Conservation (phyloP, 2,113 vertebrate genomes). For the Rhinoptilus africanus region DNA sequence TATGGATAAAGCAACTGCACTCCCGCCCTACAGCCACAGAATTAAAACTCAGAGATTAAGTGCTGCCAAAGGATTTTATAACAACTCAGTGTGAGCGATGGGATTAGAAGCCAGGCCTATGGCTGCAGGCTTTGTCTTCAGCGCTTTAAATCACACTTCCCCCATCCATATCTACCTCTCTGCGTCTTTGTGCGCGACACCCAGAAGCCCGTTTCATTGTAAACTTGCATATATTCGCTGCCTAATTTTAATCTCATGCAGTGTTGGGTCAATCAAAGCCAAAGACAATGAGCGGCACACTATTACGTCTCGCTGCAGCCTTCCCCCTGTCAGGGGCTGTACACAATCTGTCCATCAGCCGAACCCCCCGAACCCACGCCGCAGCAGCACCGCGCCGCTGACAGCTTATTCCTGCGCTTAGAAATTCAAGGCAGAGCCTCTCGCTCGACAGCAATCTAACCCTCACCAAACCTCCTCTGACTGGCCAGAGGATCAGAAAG, state of each 20-base stretch:
- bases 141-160: constrained; percentile 38
- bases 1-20: not conserved
- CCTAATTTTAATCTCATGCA: constrained; percentile 23
- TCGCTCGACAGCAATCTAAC: not conserved
- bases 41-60: not conserved
- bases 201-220: constrained; percentile 6
- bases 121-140: constrained; percentile 43
- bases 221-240: not conserved
- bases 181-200: not conserved
- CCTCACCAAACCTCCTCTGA: constrained; percentile 13
- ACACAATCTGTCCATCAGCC: constrained; percentile 11
- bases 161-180: constrained; percentile 14
- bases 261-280: constrained; percentile 49
- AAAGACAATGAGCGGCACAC: not conserved
- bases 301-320: constrained; percentile 10
- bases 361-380: not conserved
- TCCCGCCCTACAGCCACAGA: not conserved
- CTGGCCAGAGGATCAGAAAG: constrained; percentile 42
- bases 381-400: constrained; percentile 22
- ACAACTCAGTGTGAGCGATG: not conserved
- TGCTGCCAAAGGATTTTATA: not conserved
- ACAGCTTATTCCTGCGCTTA: constrained; percentile 18
- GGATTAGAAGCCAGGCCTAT: constrained; percentile 34
- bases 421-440: constrained; percentile 14
- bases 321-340: constrained; percentile 28